phyloP scores from a whole-genome alignment of 2,113 vertebrate genomes.

The Apodemus sylvaticus region DNA sequence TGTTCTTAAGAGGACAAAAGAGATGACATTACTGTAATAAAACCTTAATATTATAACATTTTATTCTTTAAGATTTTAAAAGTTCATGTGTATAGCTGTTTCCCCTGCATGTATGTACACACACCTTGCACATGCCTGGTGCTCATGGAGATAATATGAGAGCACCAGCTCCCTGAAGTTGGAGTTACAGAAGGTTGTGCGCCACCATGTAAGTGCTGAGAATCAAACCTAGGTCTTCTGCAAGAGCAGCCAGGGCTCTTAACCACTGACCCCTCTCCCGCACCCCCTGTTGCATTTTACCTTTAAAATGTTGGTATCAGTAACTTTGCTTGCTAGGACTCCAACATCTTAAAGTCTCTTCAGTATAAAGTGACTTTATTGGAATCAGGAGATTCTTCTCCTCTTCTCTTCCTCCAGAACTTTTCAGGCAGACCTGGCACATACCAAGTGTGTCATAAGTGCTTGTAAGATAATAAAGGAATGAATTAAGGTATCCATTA shows the following conservation, averaged over 20 bases:
- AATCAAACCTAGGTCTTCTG: neutral
- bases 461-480: neutral
- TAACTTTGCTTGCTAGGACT: neutral
- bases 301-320: neutral
- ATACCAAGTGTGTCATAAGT: neutral
- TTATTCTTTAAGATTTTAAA: neutral
- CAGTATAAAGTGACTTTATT: neutral
- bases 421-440: neutral
- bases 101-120: neutral
- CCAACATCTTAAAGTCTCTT: conserved; percentile 23
- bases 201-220: neutral
- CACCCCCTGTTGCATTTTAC: neutral
- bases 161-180: neutral
- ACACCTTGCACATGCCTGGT: neutral
- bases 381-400: neutral
- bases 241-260: neutral
- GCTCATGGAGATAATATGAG: neutral
- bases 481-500: neutral
- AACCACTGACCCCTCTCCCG: neutral
- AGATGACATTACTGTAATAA: neutral
- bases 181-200: too few relatives aligned
- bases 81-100: neutral
- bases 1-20: neutral
- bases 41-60: neutral
- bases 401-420: neutral